phyloP scores from a whole-genome alignment of 1,140 invertebrate species.

The Bombus ignitus region DNA sequence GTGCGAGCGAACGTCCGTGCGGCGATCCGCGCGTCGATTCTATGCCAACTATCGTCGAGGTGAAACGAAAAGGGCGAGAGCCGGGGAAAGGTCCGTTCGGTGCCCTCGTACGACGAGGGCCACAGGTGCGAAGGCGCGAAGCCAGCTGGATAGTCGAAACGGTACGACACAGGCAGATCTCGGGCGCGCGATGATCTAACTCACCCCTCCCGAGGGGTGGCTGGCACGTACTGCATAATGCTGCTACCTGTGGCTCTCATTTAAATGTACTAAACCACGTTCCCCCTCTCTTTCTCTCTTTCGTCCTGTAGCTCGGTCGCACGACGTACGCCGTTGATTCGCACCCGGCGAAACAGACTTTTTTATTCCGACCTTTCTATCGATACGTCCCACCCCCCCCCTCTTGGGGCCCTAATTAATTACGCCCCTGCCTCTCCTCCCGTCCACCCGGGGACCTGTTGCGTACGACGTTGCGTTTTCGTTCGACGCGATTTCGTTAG shows the following conservation, averaged over 20 bases:
- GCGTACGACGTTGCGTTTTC: constrained; percentile 15
- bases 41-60: too few relatives aligned
- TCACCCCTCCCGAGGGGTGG: constrained; percentile 72
- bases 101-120: neutral
- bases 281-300: constrained; percentile 39
- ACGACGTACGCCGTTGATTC: constrained; percentile 18
- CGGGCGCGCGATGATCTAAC: constrained; percentile 72
- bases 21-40: too few relatives aligned
- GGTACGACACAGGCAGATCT: constrained; percentile 57
- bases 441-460: constrained; percentile 45
- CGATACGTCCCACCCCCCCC: constrained; percentile 37
- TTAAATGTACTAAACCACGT: constrained; percentile 76
- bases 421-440: neutral
- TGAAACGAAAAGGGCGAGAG: neutral
- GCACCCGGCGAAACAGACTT: constrained; percentile 52
- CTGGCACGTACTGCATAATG: constrained; percentile 77
- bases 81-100: too few relatives aligned
- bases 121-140: constrained; percentile 67
- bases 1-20: neutral
- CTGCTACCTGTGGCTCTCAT: constrained; percentile 79
- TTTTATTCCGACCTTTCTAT: constrained; percentile 57
- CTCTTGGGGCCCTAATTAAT: neutral
- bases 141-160: constrained; percentile 65
- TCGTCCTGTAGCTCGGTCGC: constrained; percentile 13
- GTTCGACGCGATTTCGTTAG: neutral